Evolutionary conservation across 2,797 vertebrate genomes (phyloP).

Genomic region (Rhadinocentrus ornatus): DNA sequence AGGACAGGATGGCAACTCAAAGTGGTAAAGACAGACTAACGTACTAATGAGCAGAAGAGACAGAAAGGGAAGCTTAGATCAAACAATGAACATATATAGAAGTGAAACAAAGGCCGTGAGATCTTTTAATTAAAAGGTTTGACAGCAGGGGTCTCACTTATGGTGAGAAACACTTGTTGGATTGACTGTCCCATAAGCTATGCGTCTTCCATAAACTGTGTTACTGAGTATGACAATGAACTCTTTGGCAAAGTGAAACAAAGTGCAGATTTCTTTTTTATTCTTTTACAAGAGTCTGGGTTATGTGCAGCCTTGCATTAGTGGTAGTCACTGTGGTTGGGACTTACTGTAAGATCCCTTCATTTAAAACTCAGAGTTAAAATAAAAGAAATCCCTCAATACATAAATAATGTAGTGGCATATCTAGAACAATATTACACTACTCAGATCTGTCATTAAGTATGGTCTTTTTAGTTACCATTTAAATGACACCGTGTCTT

Average conservation of each 20-base stretch:
- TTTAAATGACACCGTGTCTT: conserved; percentile 52
- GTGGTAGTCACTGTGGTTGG: conserved; percentile 65
- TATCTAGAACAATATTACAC: conserved; percentile 59
- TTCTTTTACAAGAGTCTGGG: conserved; percentile 53
- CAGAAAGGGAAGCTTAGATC: not conserved
- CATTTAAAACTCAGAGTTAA: conserved; percentile 68
- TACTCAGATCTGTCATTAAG: conserved; percentile 68
- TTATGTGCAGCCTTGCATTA: conserved; percentile 73
- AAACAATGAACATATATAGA: not conserved
- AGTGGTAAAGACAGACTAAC: conserved; percentile 58
- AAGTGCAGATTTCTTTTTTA: conserved; percentile 43
- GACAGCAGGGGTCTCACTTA: conserved; percentile 2
- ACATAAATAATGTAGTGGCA: conserved; percentile 63
- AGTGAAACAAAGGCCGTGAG: not conserved
- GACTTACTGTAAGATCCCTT: conserved; percentile 62
- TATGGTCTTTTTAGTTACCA: conserved; percentile 53
- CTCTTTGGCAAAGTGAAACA: conserved; percentile 34
- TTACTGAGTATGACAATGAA: conserved; percentile 12
- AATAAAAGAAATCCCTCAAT: conserved; percentile 35
- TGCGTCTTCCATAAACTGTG: not conserved
- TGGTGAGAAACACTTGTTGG: not conserved
- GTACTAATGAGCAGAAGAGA: not conserved
- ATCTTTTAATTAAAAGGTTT: conserved; percentile 12
- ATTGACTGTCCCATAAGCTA: not conserved
- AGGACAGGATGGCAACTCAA: conserved; percentile 58